Evolutionary conservation across 2,888 invertebrate species (phyloP), one percentile per base, ranked within the genome.

Genomic region (Leptogaster cylindrica): DNA sequence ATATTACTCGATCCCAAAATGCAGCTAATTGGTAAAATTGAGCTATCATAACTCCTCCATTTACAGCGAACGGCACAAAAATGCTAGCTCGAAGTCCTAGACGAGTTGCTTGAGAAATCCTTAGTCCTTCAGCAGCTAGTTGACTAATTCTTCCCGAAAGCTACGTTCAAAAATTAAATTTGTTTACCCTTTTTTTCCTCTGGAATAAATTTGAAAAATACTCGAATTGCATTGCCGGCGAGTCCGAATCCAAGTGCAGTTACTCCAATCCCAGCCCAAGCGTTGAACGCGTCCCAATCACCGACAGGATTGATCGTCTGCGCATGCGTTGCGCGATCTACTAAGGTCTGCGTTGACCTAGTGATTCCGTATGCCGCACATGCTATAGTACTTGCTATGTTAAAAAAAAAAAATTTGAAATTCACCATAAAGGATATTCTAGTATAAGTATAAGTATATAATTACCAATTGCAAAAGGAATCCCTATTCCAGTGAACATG

Each of bases 401-500:
- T 23, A 46, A 20, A 7, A 5, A 1, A 23, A 46, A 46, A 23
- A 46, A 23, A 23, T 23, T 1, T 12, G 14, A 14, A 46, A 2
- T 23, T 20, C 25, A 1, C 12, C 6, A 7, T 31, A 8, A 31
- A 31, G 12, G 25, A 46, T 7, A 5, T 10, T 23, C 20, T 10
- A 10, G 31, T 31, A 4, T 33, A 33, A 20, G 36, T 36, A 36
- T n/a, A 7, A 4, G 36, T 10, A 12, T 4, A 12, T 46, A 46
- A 18, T 46, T 39, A 58, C 58, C 58, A 25, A 58, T 25, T n/a
- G 14, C 58, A 36, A 58, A 12, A 39, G 58, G 39, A 39, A 41
- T 16, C 7, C 58, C 58, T 25, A 58, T 31, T n/a, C 58, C 58
- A 14, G 58, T 58, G n/a, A 39, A 58, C 25, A 52, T 52, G 16